phyloP scores from a whole-genome alignment of 2,113 vertebrate species.

The Oostethus manadensis region DNA sequence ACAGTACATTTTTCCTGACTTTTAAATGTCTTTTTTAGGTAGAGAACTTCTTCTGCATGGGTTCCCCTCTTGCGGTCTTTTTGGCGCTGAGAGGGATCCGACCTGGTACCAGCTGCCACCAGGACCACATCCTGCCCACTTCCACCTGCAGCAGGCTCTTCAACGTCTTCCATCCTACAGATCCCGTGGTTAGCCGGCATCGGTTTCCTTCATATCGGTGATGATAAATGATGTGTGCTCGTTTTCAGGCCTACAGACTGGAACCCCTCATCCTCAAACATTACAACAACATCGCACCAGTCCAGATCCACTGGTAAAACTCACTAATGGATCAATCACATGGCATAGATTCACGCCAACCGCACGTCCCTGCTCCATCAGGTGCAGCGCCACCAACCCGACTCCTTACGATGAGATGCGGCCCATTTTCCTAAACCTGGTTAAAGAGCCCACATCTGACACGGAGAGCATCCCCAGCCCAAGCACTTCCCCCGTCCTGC shows the following conservation, averaged over 20 bases:
- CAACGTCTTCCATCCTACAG: slow-evolving; percentile 96
- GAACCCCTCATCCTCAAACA: slow-evolving; percentile 95
- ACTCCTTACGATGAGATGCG: slow-evolving; percentile 86
- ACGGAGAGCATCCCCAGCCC: slow-evolving; percentile 85
- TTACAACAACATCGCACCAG: slow-evolving; percentile 91
- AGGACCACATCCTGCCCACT: slow-evolving; percentile 93
- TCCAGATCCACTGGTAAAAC: slow-evolving; percentile 92
- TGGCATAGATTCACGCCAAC: not conserved
- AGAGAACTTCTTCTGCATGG: slow-evolving; percentile 99
- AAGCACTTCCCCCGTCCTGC: slow-evolving; percentile 85
- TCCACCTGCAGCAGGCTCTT: slow-evolving; percentile 86
- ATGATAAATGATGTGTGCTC: slow-evolving; percentile 6
- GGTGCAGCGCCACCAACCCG: slow-evolving; percentile 85
- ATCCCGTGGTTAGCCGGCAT: slow-evolving; percentile 87
- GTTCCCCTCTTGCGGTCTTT: slow-evolving; percentile 93
- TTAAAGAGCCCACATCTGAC: slow-evolving; percentile 82
- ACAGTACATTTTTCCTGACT: not conserved
- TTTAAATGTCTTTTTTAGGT: slow-evolving; percentile 71
- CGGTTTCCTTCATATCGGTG: no score
- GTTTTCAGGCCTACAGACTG: slow-evolving; percentile 87
- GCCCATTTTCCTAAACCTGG: slow-evolving; percentile 83
- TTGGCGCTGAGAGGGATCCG: slow-evolving; percentile 92
- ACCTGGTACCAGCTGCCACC: slow-evolving; percentile 83
- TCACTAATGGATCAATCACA: not conserved
- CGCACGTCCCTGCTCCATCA: slow-evolving; percentile 15